Percentiles rank a stretch among this genome's conserved stretches.
These are phyloP conservation scores for Allygus modestus DNA, from an alignment of 2,888 invertebrate species.

Conservation along the genomic window DNA sequence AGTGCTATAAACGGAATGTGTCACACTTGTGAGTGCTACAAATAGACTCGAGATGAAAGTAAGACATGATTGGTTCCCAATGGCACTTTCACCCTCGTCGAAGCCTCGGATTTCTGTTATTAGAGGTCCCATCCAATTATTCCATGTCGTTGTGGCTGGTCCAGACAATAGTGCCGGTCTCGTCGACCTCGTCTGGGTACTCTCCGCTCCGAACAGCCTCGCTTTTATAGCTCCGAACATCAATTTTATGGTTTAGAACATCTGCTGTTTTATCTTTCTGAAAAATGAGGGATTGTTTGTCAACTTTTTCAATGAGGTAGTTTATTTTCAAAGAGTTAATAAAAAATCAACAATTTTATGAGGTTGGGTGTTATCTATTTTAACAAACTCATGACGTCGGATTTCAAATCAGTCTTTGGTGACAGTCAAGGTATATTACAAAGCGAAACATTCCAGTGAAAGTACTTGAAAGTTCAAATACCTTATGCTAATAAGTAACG, in stretches of 20 bases:
- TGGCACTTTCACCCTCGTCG: constrained; percentile 6
- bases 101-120: constrained; percentile 15
- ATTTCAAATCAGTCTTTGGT: too few relatives aligned
- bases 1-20: constrained; percentile 23
- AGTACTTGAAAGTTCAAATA: too few relatives aligned
- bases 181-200: neutral
- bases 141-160: neutral
- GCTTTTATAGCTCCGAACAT: neutral
- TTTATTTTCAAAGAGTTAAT: too few relatives aligned
- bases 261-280: neutral
- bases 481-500: too few relatives aligned
- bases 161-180: neutral
- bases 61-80: neutral
- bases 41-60: constrained; percentile 27
- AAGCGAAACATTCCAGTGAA: too few relatives aligned
- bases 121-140: constrained; percentile 38
- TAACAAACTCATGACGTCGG: too few relatives aligned
- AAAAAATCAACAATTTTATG: too few relatives aligned
- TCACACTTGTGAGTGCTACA: constrained; percentile 15
- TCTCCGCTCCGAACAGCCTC: neutral
- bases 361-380: too few relatives aligned
- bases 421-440: too few relatives aligned
- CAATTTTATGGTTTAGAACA: neutral
- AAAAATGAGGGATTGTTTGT: too few relatives aligned
- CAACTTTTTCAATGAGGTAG: too few relatives aligned